phyloP scores from a whole-genome alignment of 2,797 vertebrate genomes.

The Pseudocheirus occidentalis region DNA sequence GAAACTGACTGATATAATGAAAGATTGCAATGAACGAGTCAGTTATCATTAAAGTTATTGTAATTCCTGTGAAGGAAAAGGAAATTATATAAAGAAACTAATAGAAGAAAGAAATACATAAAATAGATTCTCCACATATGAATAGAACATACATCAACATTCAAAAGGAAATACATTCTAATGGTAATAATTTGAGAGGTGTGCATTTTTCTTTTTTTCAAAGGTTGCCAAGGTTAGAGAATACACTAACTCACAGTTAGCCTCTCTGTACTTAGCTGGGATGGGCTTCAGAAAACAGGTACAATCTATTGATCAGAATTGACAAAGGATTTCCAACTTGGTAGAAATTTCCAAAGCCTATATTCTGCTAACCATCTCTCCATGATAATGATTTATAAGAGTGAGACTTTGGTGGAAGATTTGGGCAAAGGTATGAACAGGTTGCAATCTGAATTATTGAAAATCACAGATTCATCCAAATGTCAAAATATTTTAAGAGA shows the following conservation, averaged over 20 bases:
- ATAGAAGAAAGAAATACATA: background rate
- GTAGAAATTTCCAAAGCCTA: background rate
- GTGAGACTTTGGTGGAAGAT: background rate
- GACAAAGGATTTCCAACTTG: background rate
- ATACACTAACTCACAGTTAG: background rate
- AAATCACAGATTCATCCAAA: background rate
- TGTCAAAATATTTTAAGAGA: background rate
- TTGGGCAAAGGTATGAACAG: background rate
- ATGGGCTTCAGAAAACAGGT: background rate
- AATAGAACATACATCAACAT: background rate
- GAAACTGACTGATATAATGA: conserved; percentile 11
- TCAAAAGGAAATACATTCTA: background rate
- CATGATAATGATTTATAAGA: background rate
- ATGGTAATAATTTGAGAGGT: background rate
- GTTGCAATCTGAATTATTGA: background rate
- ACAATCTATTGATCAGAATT: background rate
- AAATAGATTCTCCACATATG: background rate
- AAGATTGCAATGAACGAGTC: background rate
- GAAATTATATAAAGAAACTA: conserved; percentile 27
- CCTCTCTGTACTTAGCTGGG: background rate
- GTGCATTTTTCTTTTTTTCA: background rate
- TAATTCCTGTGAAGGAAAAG: conserved; percentile 8
- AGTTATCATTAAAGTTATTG: background rate
- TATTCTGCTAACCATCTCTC: background rate
- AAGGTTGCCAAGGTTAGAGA: background rate